Base-by-base conservation (phyloP, 1,140 invertebrate species). In the Eriocheir sinensis region DNA sequence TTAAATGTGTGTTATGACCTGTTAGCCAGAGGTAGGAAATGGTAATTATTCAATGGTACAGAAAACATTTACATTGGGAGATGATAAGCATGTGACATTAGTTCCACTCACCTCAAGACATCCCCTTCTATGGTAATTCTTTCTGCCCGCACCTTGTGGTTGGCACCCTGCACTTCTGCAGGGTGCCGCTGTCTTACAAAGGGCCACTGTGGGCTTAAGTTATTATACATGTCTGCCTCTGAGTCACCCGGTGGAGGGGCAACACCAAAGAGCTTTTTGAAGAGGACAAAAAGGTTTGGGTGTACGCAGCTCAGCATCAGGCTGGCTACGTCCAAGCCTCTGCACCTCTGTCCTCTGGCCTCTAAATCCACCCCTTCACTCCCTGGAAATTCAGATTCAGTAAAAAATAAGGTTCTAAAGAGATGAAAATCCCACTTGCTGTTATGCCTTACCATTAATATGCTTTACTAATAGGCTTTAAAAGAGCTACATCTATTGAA, bases 271-370 rank as follows among this genome's bases (percentile, higher is more conserved):
- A 94, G 89, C 80, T 94, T 94, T 53, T 94, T 94, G 89, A 94
- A 94, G 89, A 94, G 94, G 85, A 94, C 90, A 85, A 94, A 94
- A 94, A 94, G 94, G 94, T 94, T 94, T 83, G 94, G 94, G 94
- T 94, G 94, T 60, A 94, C 94, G 79, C 94, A 94, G 94, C 94
- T 94, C 89, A 94, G 94, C 94, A 94, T 94, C 38, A 94, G 94
- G 40, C 89, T 94, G 48, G 94, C 94, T 92, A 90, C 81, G 81
- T 94, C 94, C 36, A 83, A 83, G 53, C 90, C 53, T 40, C 83
- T 80, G 48, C 89, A 86, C 94, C 90, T 53, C 94, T 53, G 90
- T 81, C 94, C 94, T 94, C 86, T 89, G 15, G 48, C 91, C 30
- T 81, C 91, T 40, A 83, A 32, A 93, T 81, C 91, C 91, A 86